Percentiles rank a stretch among this genome's conserved stretches.
phyloP scores from a whole-genome alignment of 2,888 invertebrate species.

The Bembecia ichneumoniformis region DNA sequence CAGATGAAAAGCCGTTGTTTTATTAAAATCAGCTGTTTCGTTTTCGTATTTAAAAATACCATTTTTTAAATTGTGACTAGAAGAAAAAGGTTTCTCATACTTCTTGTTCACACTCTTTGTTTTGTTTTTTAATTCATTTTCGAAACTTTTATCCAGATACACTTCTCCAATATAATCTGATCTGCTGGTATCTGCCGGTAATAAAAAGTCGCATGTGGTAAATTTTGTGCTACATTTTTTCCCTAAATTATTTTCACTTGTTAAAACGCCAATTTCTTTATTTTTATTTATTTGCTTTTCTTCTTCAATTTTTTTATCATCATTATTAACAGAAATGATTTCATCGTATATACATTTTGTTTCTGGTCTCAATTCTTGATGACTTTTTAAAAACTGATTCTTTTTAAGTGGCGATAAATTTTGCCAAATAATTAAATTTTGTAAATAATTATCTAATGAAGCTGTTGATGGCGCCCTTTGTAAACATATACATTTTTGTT shows the following conservation, averaged over 20 bases:
- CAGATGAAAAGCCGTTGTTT: background rate
- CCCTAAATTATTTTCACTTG: background rate
- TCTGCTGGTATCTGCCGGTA: conserved; percentile 18
- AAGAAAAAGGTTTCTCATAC: background rate
- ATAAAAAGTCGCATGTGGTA: background rate
- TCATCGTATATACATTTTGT: background rate
- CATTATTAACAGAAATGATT: too few relatives aligned
- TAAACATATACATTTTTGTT: conserved; percentile 39
- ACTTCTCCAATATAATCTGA: conserved; percentile 47
- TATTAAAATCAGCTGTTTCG: conserved; percentile 1
- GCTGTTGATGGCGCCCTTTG: conserved; percentile 48
- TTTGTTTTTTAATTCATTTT: conserved; percentile 26
- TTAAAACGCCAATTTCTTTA: background rate
- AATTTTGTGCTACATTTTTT: background rate
- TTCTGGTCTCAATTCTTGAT: background rate
- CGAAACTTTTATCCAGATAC: conserved; percentile 47
- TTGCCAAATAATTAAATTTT: conserved; percentile 31
- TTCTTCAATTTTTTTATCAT: conserved; percentile 8
- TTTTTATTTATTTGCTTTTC: conserved; percentile 4
- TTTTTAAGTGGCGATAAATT: too few relatives aligned
- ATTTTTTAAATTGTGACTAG: background rate
- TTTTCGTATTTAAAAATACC: background rate
- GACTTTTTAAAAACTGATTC: conserved; percentile 21
- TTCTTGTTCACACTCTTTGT: background rate
- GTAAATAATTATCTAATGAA: conserved; percentile 47